Base-by-base conservation (phyloP, 2,797 vertebrate species). In the Denticeps clupeoides region DNA sequence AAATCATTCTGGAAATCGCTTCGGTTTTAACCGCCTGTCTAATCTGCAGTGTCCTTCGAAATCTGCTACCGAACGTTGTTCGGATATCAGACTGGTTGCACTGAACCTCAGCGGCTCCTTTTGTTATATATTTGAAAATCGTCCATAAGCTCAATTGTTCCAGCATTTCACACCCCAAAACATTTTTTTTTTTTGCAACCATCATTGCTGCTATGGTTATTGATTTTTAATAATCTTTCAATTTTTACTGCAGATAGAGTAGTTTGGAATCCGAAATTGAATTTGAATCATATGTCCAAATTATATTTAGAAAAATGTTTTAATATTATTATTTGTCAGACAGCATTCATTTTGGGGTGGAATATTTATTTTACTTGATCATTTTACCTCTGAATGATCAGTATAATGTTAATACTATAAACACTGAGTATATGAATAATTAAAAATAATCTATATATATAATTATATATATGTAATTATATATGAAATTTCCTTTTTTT, bases 101-200 rank as follows among this genome's bases (percentile, higher is more conserved):
- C 21, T 47, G 47, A 33, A 46, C 19, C 11, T 40, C 12, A 19
- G 31, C 29, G 23, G 15, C 11, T 40, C 41, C 42, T 31, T 10
- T 47, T 29, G 16, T 40, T 38, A 10, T 44, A 31, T 31, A 19
- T 1, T 5, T 47, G 6, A 21, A 22, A 15, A 27, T 27, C 18
- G 32, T 31, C 26, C 21, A 26, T 5, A 27, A 35, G 7, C 45
- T 41, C 40, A 26, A 26, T 26, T 25, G 23, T 26, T 44, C 35
- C 44, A 35, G 25, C 38, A 49, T 41, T 31, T 42, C 49, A 32
- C n/a, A n/a, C n/a, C n/a, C n/a, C n/a, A n/a, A n/a, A n/a, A n/a
- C n/a, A n/a, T n/a, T n/a, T n/a, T n/a, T n/a, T n/a, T n/a, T n/a
- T n/a, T n/a, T n/a, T n/a, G n/a, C n/a, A n/a, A n/a, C n/a, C n/a